These are phyloP conservation scores for Andrena trimmerana DNA, from an alignment of 2,888 invertebrate genomes.

Conservation along the genomic window DNA sequence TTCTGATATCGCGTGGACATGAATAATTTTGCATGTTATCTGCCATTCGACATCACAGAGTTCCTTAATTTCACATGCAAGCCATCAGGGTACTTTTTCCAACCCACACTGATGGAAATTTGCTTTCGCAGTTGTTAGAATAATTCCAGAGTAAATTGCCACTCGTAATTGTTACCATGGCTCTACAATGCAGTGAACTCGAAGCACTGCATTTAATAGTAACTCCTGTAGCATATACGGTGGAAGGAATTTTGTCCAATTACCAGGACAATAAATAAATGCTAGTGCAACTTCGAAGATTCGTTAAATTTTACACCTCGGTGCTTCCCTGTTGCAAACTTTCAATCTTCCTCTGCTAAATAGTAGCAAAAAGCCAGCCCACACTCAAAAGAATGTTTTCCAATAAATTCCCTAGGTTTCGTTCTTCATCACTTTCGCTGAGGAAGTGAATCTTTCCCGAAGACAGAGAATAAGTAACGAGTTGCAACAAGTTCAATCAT, in stretches of 20 bases:
- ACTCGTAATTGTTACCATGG: not conserved
- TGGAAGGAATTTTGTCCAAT: slow-evolving; percentile 35
- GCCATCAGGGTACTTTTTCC: not conserved
- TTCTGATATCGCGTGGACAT: too few relatives aligned
- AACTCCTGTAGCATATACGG: not conserved
- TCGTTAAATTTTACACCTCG: slow-evolving; percentile 36
- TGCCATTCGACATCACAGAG: too few relatives aligned
- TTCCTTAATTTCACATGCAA: too few relatives aligned
- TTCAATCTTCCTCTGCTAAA: not conserved
- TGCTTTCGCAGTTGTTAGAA: not conserved
- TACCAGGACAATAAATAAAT: slow-evolving; percentile 19
- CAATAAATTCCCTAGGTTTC: not conserved
- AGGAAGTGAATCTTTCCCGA: not conserved
- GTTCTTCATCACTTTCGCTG: not conserved
- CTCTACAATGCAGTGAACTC: slow-evolving; percentile 5
- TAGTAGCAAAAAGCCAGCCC: not conserved
- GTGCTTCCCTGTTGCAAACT: not conserved
- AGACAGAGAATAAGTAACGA: not conserved
- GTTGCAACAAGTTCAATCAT: slow-evolving; percentile 4
- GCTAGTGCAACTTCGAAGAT: slow-evolving; percentile 18
- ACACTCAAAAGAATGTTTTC: not conserved
- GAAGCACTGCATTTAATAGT: not conserved
- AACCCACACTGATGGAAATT: not conserved
- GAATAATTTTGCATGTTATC: too few relatives aligned
- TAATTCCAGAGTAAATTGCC: not conserved